Evolutionary conservation across 1,140 invertebrate species (phyloP).

Genomic region (Panulirus ornatus): DNA sequence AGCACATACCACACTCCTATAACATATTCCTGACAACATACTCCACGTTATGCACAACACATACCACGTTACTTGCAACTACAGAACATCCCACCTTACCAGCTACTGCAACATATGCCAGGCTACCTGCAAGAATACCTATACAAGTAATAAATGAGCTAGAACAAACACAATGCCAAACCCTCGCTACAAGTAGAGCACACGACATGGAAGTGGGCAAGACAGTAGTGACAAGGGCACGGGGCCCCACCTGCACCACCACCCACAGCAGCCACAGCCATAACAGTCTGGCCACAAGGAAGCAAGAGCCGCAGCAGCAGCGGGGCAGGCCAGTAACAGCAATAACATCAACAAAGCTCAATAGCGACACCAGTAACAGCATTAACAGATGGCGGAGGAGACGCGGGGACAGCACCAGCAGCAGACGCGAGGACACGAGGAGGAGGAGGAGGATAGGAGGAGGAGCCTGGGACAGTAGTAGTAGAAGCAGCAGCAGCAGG

Average conservation of each 20-base stretch:
- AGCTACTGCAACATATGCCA: neutral
- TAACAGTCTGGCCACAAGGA: neutral
- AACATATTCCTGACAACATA: too few species aligned
- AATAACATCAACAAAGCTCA: neutral
- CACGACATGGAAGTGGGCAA: neutral
- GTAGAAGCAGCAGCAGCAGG: neutral
- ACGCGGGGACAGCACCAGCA: neutral
- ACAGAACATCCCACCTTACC: too few species aligned
- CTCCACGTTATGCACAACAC: too few species aligned
- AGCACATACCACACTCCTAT: too few species aligned
- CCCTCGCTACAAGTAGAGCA: neutral
- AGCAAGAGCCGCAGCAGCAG: neutral
- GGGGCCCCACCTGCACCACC: too few species aligned
- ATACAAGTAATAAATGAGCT: too few species aligned
- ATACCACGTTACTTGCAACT: too few species aligned
- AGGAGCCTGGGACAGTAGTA: neutral
- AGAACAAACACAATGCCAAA: constrained; percentile 1
- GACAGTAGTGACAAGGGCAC: neutral
- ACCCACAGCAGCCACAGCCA: neutral
- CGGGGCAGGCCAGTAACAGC: neutral
- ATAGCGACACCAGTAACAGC: neutral
- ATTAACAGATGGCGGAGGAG: neutral
- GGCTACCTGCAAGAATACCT: neutral
- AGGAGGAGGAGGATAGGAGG: neutral
- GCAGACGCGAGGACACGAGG: neutral